Conservation (phyloP, 1,140 invertebrate species). For the Trachymyrmex septentrionalis region DNA sequence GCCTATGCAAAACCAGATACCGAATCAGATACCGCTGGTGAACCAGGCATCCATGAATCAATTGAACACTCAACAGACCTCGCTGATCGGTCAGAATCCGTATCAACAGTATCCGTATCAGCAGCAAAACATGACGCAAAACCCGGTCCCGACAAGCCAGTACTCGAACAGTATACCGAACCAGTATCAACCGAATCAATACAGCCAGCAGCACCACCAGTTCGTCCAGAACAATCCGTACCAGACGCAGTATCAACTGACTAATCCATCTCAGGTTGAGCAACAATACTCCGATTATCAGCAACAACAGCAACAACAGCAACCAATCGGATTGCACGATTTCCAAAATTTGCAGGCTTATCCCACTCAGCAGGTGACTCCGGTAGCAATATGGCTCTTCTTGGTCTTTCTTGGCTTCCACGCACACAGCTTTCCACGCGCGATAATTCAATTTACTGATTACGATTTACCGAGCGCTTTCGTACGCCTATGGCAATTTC, state of each 20-base stretch:
- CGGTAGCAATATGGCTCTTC: not conserved
- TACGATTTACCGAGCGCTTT: constrained; percentile 4
- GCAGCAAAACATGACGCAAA: constrained; percentile 65
- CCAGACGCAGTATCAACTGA: constrained; percentile 74
- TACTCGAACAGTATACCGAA: constrained; percentile 75
- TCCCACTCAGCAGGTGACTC: constrained; percentile 81
- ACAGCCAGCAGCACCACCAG: constrained; percentile 65
- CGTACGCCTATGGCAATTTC: constrained; percentile 32
- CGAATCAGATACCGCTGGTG: constrained; percentile 64
- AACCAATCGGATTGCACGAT: constrained; percentile 72
- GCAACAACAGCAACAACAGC: constrained; percentile 68
- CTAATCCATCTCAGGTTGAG: constrained; percentile 75
- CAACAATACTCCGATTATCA: constrained; percentile 78
- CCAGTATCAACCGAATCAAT: constrained; percentile 76
- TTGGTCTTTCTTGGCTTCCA: not conserved
- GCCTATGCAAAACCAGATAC: constrained; percentile 77
- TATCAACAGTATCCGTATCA: constrained; percentile 73
- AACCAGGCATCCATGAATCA: constrained; percentile 77
- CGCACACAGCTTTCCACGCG: not conserved
- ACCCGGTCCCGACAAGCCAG: constrained; percentile 70
- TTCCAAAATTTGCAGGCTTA: constrained; percentile 82
- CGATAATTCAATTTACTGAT: not conserved
- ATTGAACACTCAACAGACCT: constrained; percentile 61
- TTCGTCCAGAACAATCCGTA: constrained; percentile 70
- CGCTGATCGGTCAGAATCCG: constrained; percentile 67